These are phyloP conservation scores for Zaprionus lachaisei DNA, from an alignment of 1,140 invertebrate species.

Conservation along the genomic window DNA sequence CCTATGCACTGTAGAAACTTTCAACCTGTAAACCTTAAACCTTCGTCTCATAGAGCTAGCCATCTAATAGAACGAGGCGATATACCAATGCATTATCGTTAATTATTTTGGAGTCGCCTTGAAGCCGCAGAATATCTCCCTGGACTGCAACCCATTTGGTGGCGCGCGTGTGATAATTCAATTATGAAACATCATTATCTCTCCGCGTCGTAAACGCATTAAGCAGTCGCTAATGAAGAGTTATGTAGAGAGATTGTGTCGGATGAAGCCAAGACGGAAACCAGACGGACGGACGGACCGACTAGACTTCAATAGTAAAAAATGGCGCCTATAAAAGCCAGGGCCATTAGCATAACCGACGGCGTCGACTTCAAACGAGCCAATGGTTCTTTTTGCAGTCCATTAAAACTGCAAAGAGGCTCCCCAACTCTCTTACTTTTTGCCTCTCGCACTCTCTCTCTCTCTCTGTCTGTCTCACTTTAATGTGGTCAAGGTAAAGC, in stretches of 20 bases:
- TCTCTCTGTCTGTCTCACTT: not conserved
- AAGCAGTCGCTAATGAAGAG: conserved; percentile 73
- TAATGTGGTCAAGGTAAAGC: conserved; percentile 48
- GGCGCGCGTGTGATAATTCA: conserved; percentile 58
- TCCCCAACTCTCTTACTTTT: not conserved
- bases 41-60: no score
- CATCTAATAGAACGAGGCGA: not conserved
- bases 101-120: not conserved
- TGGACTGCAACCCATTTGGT: conserved; percentile 5
- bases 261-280: not conserved
- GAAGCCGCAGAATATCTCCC: not conserved
- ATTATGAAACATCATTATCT: conserved; percentile 75
- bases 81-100: not conserved
- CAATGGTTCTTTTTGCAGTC: conserved; percentile 49
- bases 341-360: conserved; percentile 69
- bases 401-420: conserved; percentile 68
- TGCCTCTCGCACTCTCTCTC: not conserved
- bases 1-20: no score
- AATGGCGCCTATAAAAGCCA: conserved; percentile 58
- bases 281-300: conserved; percentile 39
- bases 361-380: conserved; percentile 33
- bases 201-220: conserved; percentile 69
- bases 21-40: no score
- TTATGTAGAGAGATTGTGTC: conserved; percentile 63
- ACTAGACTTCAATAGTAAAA: conserved; percentile 68